These are phyloP conservation scores for Teleogryllus occipitalis DNA, from an alignment of 1,140 invertebrate genomes.

Conservation along the genomic window DNA sequence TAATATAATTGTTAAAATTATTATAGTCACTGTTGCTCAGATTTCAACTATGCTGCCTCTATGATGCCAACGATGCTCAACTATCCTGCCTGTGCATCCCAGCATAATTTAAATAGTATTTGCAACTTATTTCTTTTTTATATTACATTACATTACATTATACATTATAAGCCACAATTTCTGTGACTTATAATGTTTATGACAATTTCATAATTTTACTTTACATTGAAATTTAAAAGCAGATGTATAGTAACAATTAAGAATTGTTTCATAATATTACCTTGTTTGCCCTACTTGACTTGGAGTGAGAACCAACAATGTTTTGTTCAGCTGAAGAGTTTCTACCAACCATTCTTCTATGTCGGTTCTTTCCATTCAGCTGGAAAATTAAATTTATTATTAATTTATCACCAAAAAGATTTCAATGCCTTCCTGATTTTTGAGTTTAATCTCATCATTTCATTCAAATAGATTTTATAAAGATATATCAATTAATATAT, in stretches of 20 bases:
- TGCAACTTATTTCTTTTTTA: no score
- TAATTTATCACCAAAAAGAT: not conserved
- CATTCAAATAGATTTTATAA: not conserved
- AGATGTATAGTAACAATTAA: not conserved
- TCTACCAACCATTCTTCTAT: conserved; percentile 26
- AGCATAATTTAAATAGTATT: no score
- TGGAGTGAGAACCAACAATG: not conserved
- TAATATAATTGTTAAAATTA: no score
- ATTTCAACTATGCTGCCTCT: no score
- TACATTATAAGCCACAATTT: no score
- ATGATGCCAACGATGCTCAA: no score
- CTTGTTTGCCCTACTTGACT: not conserved
- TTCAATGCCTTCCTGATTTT: not conserved
- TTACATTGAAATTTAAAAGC: not conserved
- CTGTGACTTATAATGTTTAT: not conserved
- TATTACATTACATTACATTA: no score
- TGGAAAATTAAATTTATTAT: conserved; percentile 17
- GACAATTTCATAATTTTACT: not conserved
- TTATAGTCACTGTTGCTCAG: no score
- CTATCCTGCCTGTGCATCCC: no score
- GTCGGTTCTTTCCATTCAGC: conserved; percentile 33
- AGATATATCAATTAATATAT: not conserved
- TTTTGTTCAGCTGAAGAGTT: not conserved
- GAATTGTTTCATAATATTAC: not conserved
- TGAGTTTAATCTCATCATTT: not conserved